These are phyloP conservation scores for Linnaemya tessellans DNA, from an alignment of 2,888 invertebrate species.

Conservation along the genomic window DNA sequence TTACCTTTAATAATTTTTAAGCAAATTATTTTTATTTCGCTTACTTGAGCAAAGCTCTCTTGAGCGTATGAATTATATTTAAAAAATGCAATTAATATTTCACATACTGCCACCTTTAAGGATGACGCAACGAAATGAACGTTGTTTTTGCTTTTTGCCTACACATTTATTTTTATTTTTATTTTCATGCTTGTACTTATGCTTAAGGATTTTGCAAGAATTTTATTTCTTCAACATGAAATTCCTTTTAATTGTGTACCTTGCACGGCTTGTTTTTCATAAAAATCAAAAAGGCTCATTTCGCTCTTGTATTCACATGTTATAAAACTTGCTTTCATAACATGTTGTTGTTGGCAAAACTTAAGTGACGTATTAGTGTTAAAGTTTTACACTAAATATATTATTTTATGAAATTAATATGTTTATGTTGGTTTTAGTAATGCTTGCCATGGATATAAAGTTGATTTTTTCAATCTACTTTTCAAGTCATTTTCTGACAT, in stretches of 20 bases:
- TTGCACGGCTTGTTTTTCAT: background rate
- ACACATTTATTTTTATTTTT: background rate
- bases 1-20: background rate
- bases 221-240: background rate
- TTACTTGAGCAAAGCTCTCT: background rate
- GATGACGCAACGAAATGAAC: background rate
- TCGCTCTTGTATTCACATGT: background rate
- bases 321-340: background rate
- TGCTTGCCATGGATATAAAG: too few species aligned
- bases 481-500: too few species aligned
- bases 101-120: background rate
- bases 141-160: background rate
- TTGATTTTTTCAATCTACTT: too few species aligned
- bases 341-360: background rate
- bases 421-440: background rate
- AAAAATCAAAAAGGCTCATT: background rate
- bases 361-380: background rate
- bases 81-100: slow-evolving; percentile 20
- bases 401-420: background rate
- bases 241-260: background rate
- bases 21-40: background rate
- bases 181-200: background rate
- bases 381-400: background rate
- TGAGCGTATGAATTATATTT: slow-evolving; percentile 26
- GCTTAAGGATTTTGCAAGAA: background rate